Conservation (phyloP, 2,113 vertebrate genomes). For the Ariopsis seemanni region DNA sequence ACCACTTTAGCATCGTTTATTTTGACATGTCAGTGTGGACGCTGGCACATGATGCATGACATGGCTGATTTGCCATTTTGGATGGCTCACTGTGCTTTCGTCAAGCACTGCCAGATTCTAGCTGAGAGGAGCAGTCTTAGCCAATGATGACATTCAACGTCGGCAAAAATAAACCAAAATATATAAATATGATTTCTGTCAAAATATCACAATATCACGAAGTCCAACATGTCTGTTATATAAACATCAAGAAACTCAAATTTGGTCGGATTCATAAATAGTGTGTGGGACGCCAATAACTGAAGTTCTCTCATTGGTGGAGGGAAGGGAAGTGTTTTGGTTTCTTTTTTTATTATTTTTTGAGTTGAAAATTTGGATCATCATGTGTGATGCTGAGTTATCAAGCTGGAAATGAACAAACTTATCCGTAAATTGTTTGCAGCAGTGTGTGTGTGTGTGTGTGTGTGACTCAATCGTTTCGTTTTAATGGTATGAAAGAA, state of each 20-base stretch:
- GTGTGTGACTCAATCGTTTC: not conserved
- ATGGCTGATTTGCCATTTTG: slow-evolving; percentile 30
- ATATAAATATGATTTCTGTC: slow-evolving; percentile 20
- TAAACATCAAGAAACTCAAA: not conserved
- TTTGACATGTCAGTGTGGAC: slow-evolving; percentile 41
- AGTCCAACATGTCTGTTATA: not conserved
- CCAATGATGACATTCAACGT: slow-evolving; percentile 2
- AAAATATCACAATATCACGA: not conserved
- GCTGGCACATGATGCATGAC: slow-evolving; percentile 33
- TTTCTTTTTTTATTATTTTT: not conserved
- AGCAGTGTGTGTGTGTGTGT: not conserved
- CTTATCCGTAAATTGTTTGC: not conserved
- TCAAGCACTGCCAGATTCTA: slow-evolving; percentile 29
- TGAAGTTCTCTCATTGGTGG: not conserved
- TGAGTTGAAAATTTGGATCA: not conserved
- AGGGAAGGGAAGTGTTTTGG: not conserved
- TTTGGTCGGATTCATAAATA: slow-evolving; percentile 1
- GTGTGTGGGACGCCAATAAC: not conserved
- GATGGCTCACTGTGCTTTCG: slow-evolving; percentile 27
- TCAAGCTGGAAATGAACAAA: not conserved
- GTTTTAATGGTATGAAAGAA: not conserved
- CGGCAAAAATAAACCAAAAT: not conserved
- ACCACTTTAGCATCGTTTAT: slow-evolving; percentile 15
- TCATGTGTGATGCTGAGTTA: not conserved
- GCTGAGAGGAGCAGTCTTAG: slow-evolving; percentile 21